Percentiles rank a stretch among this genome's conserved stretches.
phyloP scores from a whole-genome alignment of 2,888 invertebrate species.

The Ctenicera cuprea region DNA sequence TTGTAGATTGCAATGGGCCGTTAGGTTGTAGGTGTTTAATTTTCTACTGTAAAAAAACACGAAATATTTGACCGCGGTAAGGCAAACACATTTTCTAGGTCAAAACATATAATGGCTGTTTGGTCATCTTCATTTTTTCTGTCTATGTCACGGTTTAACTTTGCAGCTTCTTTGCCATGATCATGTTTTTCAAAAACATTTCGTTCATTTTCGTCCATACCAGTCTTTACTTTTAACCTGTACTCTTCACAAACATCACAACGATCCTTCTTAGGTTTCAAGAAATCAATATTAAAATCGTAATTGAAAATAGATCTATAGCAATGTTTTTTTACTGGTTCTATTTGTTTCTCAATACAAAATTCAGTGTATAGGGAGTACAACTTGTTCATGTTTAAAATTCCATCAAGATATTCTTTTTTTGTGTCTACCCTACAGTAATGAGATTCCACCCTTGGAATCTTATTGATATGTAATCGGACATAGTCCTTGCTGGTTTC shows the following conservation, averaged over 20 bases:
- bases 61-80: too few relatives aligned
- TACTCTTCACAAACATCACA: background rate
- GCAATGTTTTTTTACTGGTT: background rate
- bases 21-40: too few relatives aligned
- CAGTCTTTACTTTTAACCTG: too few relatives aligned
- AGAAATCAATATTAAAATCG: constrained; percentile 16
- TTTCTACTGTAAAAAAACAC: too few relatives aligned
- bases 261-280: constrained; percentile 18
- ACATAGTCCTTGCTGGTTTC: background rate
- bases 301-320: constrained; percentile 8
- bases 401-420: background rate
- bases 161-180: too few relatives aligned
- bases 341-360: background rate
- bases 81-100: too few relatives aligned
- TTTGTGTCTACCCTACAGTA: constrained; percentile 1
- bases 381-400: background rate
- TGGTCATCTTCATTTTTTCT: too few relatives aligned
- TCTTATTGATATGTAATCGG: background rate
- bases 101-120: too few relatives aligned
- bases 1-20: too few relatives aligned
- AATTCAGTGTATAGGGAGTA: background rate
- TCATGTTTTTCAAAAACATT: too few relatives aligned
- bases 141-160: too few relatives aligned
- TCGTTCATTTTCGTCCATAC: too few relatives aligned
- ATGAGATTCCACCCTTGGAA: background rate